A percentile compares a stretch with the other conserved stretches of the same genome.
Conservation (phyloP, 1,140 invertebrate species). For the Drosophila elegans region DNA sequence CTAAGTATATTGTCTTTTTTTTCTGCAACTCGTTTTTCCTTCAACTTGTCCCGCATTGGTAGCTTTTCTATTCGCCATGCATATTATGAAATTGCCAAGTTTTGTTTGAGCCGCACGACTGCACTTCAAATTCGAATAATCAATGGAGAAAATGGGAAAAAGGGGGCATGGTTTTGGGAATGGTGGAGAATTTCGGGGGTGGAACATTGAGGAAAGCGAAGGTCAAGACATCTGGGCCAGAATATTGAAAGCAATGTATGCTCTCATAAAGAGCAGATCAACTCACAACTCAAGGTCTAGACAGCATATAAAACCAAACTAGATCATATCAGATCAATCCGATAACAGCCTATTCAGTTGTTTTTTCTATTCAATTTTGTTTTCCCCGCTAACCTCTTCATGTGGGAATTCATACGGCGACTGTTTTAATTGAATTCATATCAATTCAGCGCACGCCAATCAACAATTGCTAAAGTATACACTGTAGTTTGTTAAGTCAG, state of each 20-base stretch:
- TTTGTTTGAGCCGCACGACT: constrained; percentile 45
- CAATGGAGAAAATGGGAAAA: constrained; percentile 40
- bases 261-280: not conserved
- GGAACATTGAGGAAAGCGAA: not conserved
- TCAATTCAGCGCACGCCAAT: constrained; percentile 61
- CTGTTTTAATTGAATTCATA: constrained; percentile 66
- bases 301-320: constrained; percentile 5
- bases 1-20: constrained; percentile 16
- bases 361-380: constrained; percentile 36
- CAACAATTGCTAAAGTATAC: not conserved
- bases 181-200: not conserved
- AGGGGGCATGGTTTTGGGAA: not conserved
- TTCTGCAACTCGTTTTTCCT: not conserved
- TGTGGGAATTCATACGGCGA: constrained; percentile 11
- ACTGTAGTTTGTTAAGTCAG: constrained; percentile 1
- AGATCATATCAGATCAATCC: constrained; percentile 36
- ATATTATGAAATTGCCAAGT: constrained; percentile 45
- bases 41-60: not conserved
- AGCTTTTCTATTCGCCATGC: constrained; percentile 22
- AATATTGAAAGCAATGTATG: not conserved
- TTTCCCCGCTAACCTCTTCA: constrained; percentile 5
- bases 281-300: no score
- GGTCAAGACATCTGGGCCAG: not conserved
- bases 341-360: constrained; percentile 23
- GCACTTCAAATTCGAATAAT: constrained; percentile 63